phyloP scores from a whole-genome alignment of 2,888 invertebrate genomes.

The Drosophila demipolita region DNA sequence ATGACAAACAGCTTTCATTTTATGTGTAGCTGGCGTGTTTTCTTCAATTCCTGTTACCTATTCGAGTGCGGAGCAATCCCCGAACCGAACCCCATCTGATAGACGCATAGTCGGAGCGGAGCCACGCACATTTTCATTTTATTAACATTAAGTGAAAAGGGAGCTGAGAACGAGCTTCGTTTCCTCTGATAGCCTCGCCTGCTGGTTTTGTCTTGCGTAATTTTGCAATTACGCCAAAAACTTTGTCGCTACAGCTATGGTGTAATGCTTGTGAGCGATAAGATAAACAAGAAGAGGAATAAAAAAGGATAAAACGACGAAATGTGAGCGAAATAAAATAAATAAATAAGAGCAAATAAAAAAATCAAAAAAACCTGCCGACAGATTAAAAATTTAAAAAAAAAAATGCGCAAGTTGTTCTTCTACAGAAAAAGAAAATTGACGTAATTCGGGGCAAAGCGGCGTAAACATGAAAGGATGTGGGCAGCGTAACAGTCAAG shows the following conservation, averaged over 20 bases:
- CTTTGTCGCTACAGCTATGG: constrained; percentile 30
- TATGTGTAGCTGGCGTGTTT: constrained; percentile 65
- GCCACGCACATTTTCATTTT: constrained; percentile 63
- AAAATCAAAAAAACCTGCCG: constrained; percentile 23
- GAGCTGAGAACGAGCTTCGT: constrained; percentile 1
- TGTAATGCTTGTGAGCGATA: constrained; percentile 56
- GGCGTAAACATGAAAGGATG: constrained; percentile 20
- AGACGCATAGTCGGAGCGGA: constrained; percentile 51
- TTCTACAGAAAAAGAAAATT: constrained; percentile 27
- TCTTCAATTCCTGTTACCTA: constrained; percentile 18
- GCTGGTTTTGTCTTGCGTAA: constrained; percentile 60
- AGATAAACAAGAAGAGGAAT: constrained; percentile 31
- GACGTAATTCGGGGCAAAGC: constrained; percentile 27
- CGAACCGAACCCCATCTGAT: too few species aligned
- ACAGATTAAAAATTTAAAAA: constrained; percentile 9
- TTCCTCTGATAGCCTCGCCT: not conserved
- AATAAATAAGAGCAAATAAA: constrained; percentile 31
- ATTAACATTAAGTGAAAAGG: constrained; percentile 48
- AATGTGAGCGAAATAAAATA: constrained; percentile 36
- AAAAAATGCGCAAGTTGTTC: constrained; percentile 11
- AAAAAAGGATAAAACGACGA: constrained; percentile 45
- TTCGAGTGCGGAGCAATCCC: not conserved
- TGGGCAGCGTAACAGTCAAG: constrained; percentile 20
- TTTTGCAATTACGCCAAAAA: constrained; percentile 65
- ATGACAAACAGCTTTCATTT: constrained; percentile 39